Percentiles rank a stretch among this genome's conserved stretches.
Conservation (phyloP, 2,113 vertebrate genomes). For the Dromiciops gliroides region DNA sequence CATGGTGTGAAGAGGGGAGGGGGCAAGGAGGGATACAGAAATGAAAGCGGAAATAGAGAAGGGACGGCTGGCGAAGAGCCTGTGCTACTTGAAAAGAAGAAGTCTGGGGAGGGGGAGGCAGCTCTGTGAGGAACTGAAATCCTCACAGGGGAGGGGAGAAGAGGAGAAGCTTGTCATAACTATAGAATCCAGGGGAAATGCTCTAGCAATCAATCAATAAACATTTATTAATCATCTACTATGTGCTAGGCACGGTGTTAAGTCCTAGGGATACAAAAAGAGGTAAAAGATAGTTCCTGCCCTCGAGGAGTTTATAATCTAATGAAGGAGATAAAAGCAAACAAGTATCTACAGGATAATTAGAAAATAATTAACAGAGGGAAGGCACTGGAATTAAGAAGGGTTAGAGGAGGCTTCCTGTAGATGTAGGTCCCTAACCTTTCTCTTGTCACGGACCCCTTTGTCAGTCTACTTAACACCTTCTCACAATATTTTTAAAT, state of each 20-base stretch:
- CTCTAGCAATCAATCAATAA: not conserved
- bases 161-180: not conserved
- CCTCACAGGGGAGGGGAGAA: not conserved
- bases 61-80: not conserved
- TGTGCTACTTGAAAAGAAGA: conserved; percentile 46
- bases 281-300: not conserved
- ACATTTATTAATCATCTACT: not conserved
- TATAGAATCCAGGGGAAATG: not conserved
- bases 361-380: not conserved
- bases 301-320: not conserved
- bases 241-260: not conserved
- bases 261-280: not conserved
- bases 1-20: not conserved
- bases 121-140: not conserved
- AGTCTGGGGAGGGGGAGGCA: not conserved
- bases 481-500: not conserved
- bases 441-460: not conserved
- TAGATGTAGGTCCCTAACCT: not conserved
- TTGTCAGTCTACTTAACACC: not conserved
- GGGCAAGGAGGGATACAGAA: not conserved
- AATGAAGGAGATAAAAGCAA: not conserved
- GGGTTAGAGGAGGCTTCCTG: not conserved
- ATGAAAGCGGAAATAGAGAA: not conserved
- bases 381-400: not conserved
- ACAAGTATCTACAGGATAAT: not conserved